A percentile compares a stretch with the other conserved stretches of the same genome.
phyloP scores from a whole-genome alignment of 2,888 invertebrate species.

The Dynastes tityus region DNA sequence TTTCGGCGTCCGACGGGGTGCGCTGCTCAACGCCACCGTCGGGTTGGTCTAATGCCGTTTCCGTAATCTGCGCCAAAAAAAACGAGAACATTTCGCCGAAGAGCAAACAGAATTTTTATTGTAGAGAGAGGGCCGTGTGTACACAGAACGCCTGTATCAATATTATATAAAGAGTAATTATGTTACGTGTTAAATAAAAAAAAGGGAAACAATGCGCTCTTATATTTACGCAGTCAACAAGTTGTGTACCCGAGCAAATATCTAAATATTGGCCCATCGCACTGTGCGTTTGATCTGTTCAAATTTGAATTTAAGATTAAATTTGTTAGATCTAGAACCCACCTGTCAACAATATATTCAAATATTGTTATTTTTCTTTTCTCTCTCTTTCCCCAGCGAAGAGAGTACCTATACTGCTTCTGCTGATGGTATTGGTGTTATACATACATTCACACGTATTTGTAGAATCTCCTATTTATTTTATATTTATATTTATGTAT shows the following conservation, averaged over 20 bases:
- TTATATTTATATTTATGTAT: conserved; percentile 39
- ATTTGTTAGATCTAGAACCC: conserved; percentile 70
- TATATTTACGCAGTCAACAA: conserved; percentile 71
- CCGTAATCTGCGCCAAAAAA: conserved; percentile 36
- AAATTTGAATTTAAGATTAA: conserved; percentile 72
- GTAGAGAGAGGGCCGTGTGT: conserved; percentile 27
- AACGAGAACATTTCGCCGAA: conserved; percentile 42
- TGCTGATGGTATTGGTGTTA: too few relatives aligned
- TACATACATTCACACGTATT: neutral
- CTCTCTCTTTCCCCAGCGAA: conserved; percentile 7
- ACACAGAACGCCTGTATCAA: conserved; percentile 44
- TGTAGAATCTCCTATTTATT: conserved; percentile 33
- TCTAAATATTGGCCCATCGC: conserved; percentile 71
- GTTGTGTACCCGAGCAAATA: conserved; percentile 71
- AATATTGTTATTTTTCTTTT: conserved; percentile 68
- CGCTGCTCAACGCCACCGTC: neutral
- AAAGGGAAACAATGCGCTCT: conserved; percentile 68
- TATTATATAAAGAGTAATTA: conserved; percentile 55
- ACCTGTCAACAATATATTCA: conserved; percentile 69
- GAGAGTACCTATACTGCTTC: too few relatives aligned
- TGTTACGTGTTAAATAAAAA: conserved; percentile 58
- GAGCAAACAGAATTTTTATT: conserved; percentile 47
- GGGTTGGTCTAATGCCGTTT: conserved; percentile 24
- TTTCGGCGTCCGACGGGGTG: neutral
- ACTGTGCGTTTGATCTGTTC: conserved; percentile 70